Conservation (phyloP, 2,888 invertebrate genomes). For the Timema podura region DNA sequence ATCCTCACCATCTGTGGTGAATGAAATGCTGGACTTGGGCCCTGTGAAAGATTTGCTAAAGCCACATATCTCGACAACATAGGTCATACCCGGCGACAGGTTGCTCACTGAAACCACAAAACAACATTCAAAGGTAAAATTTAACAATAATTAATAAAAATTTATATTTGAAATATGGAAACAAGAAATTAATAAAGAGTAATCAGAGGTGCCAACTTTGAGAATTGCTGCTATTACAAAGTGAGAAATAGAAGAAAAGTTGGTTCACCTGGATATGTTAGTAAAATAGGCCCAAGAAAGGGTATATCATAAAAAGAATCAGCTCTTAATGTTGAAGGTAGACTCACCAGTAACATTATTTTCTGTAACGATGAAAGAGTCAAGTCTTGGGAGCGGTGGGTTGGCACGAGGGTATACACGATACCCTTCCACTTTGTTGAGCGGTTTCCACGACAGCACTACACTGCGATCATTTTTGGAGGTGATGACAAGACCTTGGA, state of each 20-base stretch:
- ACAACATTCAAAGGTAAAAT: slow-evolving; percentile 19
- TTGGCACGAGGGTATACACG: slow-evolving; percentile 51
- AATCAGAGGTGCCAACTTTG: not conserved
- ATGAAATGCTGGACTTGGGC: slow-evolving; percentile 22
- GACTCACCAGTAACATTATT: slow-evolving; percentile 29
- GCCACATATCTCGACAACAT: slow-evolving; percentile 60
- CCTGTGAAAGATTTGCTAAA: slow-evolving; percentile 57
- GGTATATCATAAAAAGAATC: too few relatives aligned
- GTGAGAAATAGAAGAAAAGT: not conserved
- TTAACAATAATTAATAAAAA: not conserved
- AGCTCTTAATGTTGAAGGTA: too few relatives aligned
- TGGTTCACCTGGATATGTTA: not conserved
- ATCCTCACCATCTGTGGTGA: slow-evolving; percentile 24
- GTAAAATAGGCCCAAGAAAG: too few relatives aligned
- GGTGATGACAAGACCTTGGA: slow-evolving; percentile 53
- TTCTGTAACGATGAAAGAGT: slow-evolving; percentile 44
- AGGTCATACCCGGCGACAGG: slow-evolving; percentile 52
- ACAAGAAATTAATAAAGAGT: not conserved
- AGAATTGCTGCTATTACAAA: not conserved
- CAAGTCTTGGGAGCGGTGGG: slow-evolving; percentile 53
- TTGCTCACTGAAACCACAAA: slow-evolving; percentile 47
- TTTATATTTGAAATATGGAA: not conserved
- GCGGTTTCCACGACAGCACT: slow-evolving; percentile 57
- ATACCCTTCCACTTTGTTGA: slow-evolving; percentile 58
- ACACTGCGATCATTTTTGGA: slow-evolving; percentile 52